Percentiles rank a stretch among this genome's conserved stretches.
Evolutionary conservation across 2,888 invertebrate species (phyloP).

Genomic region (Nemotelus pantherinus): DNA sequence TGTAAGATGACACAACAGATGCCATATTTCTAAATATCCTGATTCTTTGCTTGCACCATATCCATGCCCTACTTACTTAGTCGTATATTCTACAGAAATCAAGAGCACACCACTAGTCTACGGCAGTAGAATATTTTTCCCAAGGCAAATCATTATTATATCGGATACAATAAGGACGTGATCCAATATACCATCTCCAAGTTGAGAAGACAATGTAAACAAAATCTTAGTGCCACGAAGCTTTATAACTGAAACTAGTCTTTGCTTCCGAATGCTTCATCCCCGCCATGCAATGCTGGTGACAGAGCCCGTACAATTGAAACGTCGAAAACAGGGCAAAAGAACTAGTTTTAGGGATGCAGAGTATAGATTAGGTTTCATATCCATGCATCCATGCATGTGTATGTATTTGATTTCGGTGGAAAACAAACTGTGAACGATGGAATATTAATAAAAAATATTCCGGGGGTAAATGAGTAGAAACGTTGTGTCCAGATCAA

Average conservation of each 20-base stretch:
- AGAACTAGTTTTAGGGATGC: neutral
- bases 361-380: neutral
- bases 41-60: neutral
- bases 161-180: constrained; percentile 55
- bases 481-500: neutral
- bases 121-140: constrained; percentile 43
- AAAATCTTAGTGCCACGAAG: constrained; percentile 24
- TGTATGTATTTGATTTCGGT: constrained; percentile 25
- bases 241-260: constrained; percentile 15
- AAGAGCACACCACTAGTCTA: constrained; percentile 13
- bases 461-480: neutral
- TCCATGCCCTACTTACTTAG: constrained; percentile 7
- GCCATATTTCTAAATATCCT: neutral
- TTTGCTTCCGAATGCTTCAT: neutral
- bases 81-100: constrained; percentile 22
- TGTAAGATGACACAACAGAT: constrained; percentile 13
- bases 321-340: neutral
- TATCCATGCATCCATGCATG: neutral
- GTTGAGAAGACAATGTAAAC: constrained; percentile 48
- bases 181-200: constrained; percentile 55
- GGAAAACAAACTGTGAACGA: constrained; percentile 9
- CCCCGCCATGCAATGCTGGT: neutral
- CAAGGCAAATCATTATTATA: constrained; percentile 54
- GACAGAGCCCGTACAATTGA: neutral
- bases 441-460: constrained; percentile 30